Base-by-base conservation (phyloP, 2,888 invertebrate genomes). In the Thymelicus lineola region DNA sequence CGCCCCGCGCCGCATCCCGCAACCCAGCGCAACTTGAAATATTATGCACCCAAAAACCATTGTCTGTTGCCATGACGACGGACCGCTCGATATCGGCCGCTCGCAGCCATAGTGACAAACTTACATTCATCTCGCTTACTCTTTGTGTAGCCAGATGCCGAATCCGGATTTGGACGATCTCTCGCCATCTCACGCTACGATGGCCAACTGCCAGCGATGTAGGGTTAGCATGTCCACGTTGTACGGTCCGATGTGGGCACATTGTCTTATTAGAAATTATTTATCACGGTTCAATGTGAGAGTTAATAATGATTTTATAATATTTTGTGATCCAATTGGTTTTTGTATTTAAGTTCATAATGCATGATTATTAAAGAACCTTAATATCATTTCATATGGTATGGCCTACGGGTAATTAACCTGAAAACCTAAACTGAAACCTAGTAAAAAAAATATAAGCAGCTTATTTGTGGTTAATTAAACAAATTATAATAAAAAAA, bases 11-110 rank as follows among this genome's bases (percentile, higher is more conserved):
- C 83, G 73, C 81, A 67, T 70, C 80, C 83, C 83, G 77, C 79
- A 77, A 84, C 86, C 86, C 86, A 86, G 83, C 92, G 90, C 88
- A 90, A 88, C 91, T 91, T 92, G 93, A 94, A 93, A 94, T 93
- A 93, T 94, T 94, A 94, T 94, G 93, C 94, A 94, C 93, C 94
- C 93, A 87, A 93, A 93, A 93, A 86, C 93, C 93, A 92, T 93
- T 93, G 93, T 93, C 93, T 91, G 94, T 94, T 94, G 82, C 91
- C 87, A 93, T 93, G 90, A 87, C 91, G 85, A 94, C 94, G 82
- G 77, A 71, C 86, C 93, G 93, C 92, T 92, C 93, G 89, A 93
- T 93, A 93, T 86, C 83, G 77, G 78, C 79, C 77, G 80, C 82
- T 86, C 81, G 83, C 82, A 85, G 85, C 80, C 82, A 83, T 83